phyloP scores from a whole-genome alignment of 2,888 invertebrate species.

The Ariolimax columbianus region DNA sequence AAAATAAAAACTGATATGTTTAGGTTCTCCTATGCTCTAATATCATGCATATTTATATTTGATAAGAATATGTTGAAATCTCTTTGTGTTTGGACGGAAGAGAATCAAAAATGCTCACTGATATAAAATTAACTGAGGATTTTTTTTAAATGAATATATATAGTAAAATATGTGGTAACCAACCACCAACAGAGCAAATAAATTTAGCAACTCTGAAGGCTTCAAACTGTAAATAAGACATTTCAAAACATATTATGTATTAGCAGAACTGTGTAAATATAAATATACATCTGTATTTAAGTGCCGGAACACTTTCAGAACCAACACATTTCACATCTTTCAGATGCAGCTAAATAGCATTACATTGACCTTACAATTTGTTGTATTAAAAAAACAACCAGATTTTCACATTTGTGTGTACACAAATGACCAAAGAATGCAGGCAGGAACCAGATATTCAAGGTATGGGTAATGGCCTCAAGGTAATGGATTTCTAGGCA shows the following conservation, averaged over 20 bases:
- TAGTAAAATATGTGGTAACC: background rate
- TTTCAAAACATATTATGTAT: background rate
- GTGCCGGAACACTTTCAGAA: background rate
- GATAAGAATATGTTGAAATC: constrained; percentile 5
- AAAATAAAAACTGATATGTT: constrained; percentile 13
- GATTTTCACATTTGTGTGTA: background rate
- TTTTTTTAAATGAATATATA: background rate
- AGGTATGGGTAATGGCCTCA: background rate
- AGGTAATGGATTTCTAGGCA: background rate
- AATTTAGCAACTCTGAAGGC: background rate
- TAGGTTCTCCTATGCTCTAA: background rate
- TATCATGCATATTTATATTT: background rate
- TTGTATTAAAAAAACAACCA: background rate
- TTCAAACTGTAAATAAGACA: background rate
- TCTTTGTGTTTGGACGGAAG: constrained; percentile 30
- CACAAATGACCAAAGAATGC: background rate
- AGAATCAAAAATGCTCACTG: background rate
- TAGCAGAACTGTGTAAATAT: background rate
- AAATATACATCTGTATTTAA: too few relatives aligned
- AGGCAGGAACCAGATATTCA: background rate
- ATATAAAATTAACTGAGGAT: background rate
- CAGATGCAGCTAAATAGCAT: background rate
- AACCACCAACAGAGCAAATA: background rate
- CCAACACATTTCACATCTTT: background rate
- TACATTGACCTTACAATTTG: background rate